A percentile compares a stretch with the other conserved stretches of the same genome.
Evolutionary conservation across 2,888 invertebrate species (phyloP).

Genomic region (Drosophila limbata): DNA sequence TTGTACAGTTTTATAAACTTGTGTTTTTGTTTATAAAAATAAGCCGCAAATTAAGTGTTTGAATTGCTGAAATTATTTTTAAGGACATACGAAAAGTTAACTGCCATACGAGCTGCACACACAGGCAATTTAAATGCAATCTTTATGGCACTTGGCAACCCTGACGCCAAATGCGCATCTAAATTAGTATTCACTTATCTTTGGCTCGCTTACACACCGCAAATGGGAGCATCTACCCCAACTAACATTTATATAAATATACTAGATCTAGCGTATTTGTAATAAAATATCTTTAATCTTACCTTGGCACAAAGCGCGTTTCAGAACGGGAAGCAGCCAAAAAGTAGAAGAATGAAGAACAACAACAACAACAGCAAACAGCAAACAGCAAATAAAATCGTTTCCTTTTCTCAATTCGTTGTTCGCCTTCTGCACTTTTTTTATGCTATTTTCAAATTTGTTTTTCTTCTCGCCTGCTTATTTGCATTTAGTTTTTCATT

Average conservation of each 20-base stretch:
- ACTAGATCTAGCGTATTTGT: constrained; percentile 13
- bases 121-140: constrained; percentile 14
- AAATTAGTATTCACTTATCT: constrained; percentile 36
- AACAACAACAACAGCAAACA: constrained; percentile 11
- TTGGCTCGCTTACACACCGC: constrained; percentile 23
- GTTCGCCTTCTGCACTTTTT: constrained; percentile 11
- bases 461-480: constrained; percentile 26
- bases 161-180: constrained; percentile 17
- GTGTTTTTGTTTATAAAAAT: too few relatives aligned
- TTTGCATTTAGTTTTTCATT: constrained; percentile 49
- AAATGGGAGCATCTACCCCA: constrained; percentile 7
- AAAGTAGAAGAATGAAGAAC: constrained; percentile 27
- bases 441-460: constrained; percentile 10
- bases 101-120: not conserved
- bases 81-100: not conserved
- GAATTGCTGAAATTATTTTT: not conserved
- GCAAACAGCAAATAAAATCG: constrained; percentile 19
- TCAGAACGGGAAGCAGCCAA: constrained; percentile 26
- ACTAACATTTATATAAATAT: not conserved
- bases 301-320: constrained; percentile 63
- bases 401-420: constrained; percentile 24
- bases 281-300: constrained; percentile 53
- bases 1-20: too few relatives aligned
- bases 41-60: not conserved
- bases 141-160: constrained; percentile 38